Percentiles rank a stretch among this genome's conserved stretches.
Evolutionary conservation across 2,888 invertebrate species (phyloP).

Genomic region (Athripsodes cinereus): DNA sequence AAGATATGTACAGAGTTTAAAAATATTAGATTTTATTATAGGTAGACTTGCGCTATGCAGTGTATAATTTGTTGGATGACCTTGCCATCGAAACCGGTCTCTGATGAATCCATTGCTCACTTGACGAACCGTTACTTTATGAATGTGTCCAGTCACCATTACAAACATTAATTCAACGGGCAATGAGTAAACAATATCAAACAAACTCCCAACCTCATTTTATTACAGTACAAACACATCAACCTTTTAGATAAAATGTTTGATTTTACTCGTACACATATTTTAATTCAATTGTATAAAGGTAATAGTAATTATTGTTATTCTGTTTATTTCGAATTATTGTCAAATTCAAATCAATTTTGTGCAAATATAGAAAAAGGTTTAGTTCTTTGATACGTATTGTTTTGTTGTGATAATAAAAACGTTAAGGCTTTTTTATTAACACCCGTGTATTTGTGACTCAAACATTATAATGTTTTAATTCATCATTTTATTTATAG

Average conservation of each 20-base stretch:
- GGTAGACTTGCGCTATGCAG: not conserved
- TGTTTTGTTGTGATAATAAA: not conserved
- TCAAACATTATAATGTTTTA: not conserved
- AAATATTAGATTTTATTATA: too few species aligned
- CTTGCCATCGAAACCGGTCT: constrained; percentile 9
- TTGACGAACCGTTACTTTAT: constrained; percentile 7
- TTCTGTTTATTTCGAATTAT: not conserved
- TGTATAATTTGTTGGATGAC: constrained; percentile 6
- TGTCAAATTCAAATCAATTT: not conserved
- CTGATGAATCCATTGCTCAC: constrained; percentile 8
- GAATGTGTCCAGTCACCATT: not conserved
- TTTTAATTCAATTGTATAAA: not conserved
- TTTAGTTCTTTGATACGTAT: not conserved
- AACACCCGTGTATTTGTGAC: not conserved
- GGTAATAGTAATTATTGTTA: not conserved
- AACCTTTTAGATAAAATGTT: not conserved
- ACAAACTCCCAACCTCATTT: too few species aligned
- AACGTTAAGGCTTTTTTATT: not conserved
- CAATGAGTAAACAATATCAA: not conserved
- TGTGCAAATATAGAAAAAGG: not conserved
- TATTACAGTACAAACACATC: not conserved
- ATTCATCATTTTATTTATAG: constrained; percentile 1
- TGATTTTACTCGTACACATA: not conserved
- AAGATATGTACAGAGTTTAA: too few species aligned
- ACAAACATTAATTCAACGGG: not conserved